Conservation (phyloP, 2,797 vertebrate genomes). For the Champsocephalus gunnari region DNA sequence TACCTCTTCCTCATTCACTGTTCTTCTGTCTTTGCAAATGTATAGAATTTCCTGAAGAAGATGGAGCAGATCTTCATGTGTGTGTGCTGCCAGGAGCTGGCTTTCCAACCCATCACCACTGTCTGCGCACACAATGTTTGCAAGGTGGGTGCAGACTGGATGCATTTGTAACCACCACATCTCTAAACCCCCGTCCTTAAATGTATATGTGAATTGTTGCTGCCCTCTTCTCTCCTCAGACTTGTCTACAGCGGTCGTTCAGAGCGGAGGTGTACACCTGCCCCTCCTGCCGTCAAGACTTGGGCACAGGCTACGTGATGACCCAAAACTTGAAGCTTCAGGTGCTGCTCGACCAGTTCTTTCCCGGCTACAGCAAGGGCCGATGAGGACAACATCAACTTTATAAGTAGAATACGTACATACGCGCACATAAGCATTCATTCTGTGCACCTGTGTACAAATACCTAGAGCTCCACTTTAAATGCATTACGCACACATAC, state of each 20-base stretch:
- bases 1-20: too few species aligned
- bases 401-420: conserved; percentile 58
- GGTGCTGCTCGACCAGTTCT: conserved; percentile 97
- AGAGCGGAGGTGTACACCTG: conserved; percentile 96
- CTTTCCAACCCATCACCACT: conserved; percentile 97
- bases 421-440: conserved; percentile 60
- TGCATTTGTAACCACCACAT: background rate
- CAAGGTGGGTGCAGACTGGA: conserved; percentile 86
- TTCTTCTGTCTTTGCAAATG: conserved; percentile 3
- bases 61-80: conserved; percentile 99
- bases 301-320: conserved; percentile 96
- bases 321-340: conserved; percentile 94
- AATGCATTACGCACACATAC: conserved; percentile 70
- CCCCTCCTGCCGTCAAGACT: conserved; percentile 95
- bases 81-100: conserved; percentile 98
- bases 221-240: conserved; percentile 75
- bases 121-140: conserved; percentile 97
- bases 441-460: conserved; percentile 69
- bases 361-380: conserved; percentile 99
- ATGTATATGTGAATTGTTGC: background rate
- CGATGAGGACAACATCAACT: conserved; percentile 87
- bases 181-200: background rate
- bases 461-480: conserved; percentile 77
- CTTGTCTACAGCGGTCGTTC: conserved; percentile 97
- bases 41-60: conserved; percentile 96